phyloP scores from a whole-genome alignment of 2,797 vertebrate species.

The Poeciliopsis presidionis region DNA sequence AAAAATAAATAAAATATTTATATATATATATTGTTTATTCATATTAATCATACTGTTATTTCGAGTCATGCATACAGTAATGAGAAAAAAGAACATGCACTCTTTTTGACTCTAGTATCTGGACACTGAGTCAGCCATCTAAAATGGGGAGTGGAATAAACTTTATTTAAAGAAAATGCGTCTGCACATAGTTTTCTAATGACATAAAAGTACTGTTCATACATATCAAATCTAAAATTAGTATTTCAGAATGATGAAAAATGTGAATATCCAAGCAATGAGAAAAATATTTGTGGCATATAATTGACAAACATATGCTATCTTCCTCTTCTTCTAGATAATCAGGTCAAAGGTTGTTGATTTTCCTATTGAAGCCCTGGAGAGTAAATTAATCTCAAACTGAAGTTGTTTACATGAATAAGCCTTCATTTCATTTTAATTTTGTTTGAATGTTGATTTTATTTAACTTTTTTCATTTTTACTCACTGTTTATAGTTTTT shows the following conservation, averaged over 20 bases:
- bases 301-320: not conserved
- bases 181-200: not conserved
- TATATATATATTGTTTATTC: conserved; percentile 8
- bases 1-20: not conserved
- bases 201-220: not conserved
- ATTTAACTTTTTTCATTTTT: not conserved
- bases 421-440: not conserved
- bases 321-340: not conserved
- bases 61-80: not conserved
- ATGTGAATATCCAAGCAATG: not conserved
- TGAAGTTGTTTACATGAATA: not conserved
- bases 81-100: not conserved
- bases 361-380: not conserved
- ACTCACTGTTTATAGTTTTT: too few species aligned
- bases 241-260: not conserved
- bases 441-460: not conserved
- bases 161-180: not conserved
- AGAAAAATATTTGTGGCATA: not conserved
- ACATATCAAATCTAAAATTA: not conserved
- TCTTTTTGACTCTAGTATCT: not conserved
- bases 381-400: not conserved
- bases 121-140: not conserved
- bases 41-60: conserved; percentile 23
- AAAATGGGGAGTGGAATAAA: not conserved
- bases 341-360: not conserved